phyloP scores from a whole-genome alignment of 92 coral and sea anemone species.

The Epizoanthus scotinus region DNA sequence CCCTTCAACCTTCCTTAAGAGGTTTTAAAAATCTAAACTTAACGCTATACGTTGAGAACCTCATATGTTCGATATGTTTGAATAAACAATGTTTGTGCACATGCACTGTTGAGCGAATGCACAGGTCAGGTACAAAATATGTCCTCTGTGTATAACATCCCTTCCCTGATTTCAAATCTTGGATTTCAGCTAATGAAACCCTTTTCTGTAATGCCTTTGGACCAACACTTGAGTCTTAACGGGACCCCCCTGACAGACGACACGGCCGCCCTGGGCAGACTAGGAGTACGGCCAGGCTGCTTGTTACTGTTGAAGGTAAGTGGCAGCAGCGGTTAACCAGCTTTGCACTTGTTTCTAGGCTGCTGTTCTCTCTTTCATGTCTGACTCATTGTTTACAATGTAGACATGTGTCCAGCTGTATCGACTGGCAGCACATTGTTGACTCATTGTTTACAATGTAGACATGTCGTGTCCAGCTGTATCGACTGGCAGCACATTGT shows the following conservation, averaged over 20 bases:
- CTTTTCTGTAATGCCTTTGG: slow-evolving; percentile 97
- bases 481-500: no score
- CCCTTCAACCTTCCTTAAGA: no score
- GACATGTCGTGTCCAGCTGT: no score
- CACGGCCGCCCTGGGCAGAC: slow-evolving; percentile 65
- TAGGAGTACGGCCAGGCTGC: slow-evolving; percentile 91
- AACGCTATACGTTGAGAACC: no score
- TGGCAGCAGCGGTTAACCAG: background rate
- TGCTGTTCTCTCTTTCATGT: no score
- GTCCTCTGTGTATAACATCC: background rate
- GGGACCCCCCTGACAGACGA: slow-evolving; percentile 75
- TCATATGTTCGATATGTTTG: no score
- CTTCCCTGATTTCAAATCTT: background rate
- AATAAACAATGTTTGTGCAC: background rate
- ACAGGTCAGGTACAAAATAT: background rate
- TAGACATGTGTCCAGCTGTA: no score
- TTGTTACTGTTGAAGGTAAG: slow-evolving; percentile 81
- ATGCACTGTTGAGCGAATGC: no score
- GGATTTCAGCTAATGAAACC: slow-evolving; percentile 83
- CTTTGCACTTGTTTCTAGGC: background rate
- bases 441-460: background rate
- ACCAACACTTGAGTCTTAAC: slow-evolving; percentile 87
- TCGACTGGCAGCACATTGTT: background rate
- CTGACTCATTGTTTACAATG: background rate
- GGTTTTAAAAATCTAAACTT: no score